Evolutionary conservation across 2,888 invertebrate genomes (phyloP).

Genomic region (Xanthia togata): DNA sequence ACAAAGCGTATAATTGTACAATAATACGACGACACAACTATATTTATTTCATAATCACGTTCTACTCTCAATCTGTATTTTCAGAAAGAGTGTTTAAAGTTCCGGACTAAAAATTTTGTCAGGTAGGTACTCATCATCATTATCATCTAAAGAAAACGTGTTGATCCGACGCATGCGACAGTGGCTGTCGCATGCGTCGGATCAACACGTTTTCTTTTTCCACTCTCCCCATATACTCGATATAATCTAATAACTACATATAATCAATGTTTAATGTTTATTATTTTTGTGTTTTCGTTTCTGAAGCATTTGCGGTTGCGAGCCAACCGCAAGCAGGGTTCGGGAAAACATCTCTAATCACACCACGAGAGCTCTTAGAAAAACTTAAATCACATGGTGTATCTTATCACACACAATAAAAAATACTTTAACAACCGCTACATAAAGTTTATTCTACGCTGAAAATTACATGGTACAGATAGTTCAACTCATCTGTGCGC

Average conservation of each 20-base stretch:
- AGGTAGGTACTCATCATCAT: neutral
- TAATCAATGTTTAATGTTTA: neutral
- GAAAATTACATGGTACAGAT: no score
- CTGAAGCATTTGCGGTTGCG: neutral
- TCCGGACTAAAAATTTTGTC: neutral
- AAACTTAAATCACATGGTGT: no score
- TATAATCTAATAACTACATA: no score
- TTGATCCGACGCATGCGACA: no score
- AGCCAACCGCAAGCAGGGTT: neutral
- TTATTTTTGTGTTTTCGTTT: neutral
- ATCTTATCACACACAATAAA: no score
- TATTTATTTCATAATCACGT: conserved; percentile 44
- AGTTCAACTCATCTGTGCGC: no score
- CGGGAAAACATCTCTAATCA: neutral
- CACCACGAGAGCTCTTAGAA: neutral
- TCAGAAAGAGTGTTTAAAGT: conserved; percentile 19
- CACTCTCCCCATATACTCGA: no score
- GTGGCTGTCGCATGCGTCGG: no score
- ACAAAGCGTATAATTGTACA: conserved; percentile 60
- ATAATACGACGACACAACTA: conserved; percentile 38
- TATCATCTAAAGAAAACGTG: no score
- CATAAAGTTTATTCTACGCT: no score
- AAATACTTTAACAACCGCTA: no score
- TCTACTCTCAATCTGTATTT: conserved; percentile 27
- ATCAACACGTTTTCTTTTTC: no score